phyloP scores from a whole-genome alignment of 2,797 vertebrate species.

The Antennarius maculatus region DNA sequence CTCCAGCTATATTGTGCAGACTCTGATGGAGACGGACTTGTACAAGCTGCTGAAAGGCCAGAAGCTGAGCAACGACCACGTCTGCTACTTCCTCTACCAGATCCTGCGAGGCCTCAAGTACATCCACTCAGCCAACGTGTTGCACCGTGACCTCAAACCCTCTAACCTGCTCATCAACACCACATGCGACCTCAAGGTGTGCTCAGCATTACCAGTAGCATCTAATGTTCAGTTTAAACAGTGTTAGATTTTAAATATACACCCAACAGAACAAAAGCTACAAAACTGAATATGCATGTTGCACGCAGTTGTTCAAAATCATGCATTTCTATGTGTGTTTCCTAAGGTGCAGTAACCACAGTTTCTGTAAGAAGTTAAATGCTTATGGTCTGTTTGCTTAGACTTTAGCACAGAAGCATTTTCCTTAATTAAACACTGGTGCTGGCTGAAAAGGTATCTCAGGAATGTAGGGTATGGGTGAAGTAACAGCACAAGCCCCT shows the following conservation, averaged over 20 bases:
- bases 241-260: neutral
- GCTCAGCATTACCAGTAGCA: neutral
- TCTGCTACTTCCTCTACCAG: conserved; percentile 97
- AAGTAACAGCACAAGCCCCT: conserved; percentile 13
- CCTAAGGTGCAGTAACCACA: too few relatives aligned
- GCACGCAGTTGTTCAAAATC: too few relatives aligned
- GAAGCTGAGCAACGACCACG: conserved; percentile 91
- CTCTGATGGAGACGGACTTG: conserved; percentile 96
- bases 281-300: too few relatives aligned
- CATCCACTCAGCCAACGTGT: conserved; percentile 95
- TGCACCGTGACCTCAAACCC: conserved; percentile 95
- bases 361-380: neutral
- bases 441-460: conserved; percentile 28
- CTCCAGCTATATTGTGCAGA: conserved; percentile 93
- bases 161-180: conserved; percentile 96
- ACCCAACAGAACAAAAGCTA: neutral
- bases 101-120: conserved; percentile 95
- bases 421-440: conserved; percentile 13
- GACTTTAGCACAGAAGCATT: neutral
- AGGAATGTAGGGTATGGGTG: conserved; percentile 50
- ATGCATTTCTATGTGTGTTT: too few relatives aligned
- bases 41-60: conserved; percentile 95
- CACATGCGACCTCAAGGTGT: conserved; percentile 95
- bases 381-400: neutral
- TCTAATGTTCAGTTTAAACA: neutral